Evolutionary conservation across 2,113 vertebrate genomes (phyloP), one percentile per base, ranked within the genome.

Genomic region (Canis aureus): DNA sequence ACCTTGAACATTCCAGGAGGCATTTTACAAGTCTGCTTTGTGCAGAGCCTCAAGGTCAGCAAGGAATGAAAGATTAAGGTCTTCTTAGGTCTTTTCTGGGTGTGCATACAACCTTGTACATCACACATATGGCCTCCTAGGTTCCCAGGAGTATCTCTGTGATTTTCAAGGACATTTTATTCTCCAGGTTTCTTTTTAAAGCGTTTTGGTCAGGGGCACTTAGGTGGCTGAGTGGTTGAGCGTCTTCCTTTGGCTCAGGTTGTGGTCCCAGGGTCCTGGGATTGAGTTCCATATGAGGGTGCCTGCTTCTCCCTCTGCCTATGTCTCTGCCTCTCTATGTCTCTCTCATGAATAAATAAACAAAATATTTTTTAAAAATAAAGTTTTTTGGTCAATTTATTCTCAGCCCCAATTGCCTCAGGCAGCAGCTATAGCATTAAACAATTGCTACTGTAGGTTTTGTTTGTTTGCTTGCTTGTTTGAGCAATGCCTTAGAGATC

Each of bases 41-140:
- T 93, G n/a, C 43, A 81, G 85, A 92, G n/a, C 51, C n/a, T 95
- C 59, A 95, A 55, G 53, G 49, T 92, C 64, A 89, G 20, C 57
- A 64, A 60, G 38, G 88, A 74, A 82, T 43, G 35, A 85, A 89
- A 92, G 71, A 90, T 53, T 23, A 93, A 17, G 38, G 38, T 57
- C 53, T 84, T 76, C 64, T 67, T 8, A 49, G 9, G 23, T 86
- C 71, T 92, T 94, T 73, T 49, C 15, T 85, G 57, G 35, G 12
- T 35, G 23, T 85, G 20, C 16, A 32, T 64, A 57, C 3, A 91
- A 4, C 57, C 35, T 53, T 60, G 35, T 17, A 82, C 6, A 64
- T 82, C 6, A 64, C 76, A 16, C 38, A 55, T 62, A n/a, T 57
- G 27, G 27, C 67, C 20, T 23, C 83, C 27, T 88, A 66, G 82